phyloP scores from a whole-genome alignment of 2,888 invertebrate species.

The Morinoia aosen region DNA sequence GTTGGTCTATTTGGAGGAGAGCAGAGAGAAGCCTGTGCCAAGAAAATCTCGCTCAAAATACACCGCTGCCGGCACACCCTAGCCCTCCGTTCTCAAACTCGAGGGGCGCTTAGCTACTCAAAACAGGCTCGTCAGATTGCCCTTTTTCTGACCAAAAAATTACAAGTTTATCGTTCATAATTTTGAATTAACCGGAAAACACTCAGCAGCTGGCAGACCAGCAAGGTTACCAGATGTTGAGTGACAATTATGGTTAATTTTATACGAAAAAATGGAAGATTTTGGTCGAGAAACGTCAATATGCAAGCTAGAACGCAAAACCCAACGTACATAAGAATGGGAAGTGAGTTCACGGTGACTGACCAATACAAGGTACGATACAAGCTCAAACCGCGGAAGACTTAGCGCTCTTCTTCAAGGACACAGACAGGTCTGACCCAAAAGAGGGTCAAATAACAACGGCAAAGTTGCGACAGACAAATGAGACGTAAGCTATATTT shows the following conservation, averaged over 20 bases:
- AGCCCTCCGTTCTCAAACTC: background rate
- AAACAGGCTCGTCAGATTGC: background rate
- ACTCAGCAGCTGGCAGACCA: no score
- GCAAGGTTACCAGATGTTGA: no score
- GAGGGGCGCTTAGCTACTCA: background rate
- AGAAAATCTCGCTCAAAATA: constrained; percentile 35
- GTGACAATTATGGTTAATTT: no score
- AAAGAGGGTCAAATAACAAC: no score
- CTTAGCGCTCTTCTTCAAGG: background rate
- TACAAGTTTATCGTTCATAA: no score
- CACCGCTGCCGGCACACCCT: constrained; percentile 8
- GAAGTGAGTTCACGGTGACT: background rate
- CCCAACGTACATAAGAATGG: background rate
- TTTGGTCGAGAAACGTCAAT: no score
- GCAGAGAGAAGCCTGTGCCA: constrained; percentile 15
- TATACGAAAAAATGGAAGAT: no score
- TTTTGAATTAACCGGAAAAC: no score
- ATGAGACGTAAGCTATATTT: background rate
- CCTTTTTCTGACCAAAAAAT: no score
- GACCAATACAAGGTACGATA: background rate
- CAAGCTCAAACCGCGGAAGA: background rate
- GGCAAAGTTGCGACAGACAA: no score
- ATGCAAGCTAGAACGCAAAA: background rate
- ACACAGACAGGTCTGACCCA: background rate
- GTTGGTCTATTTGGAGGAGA: constrained; percentile 40